Base-by-base conservation (phyloP, 1,140 invertebrate species). In the Eumeta japonica region DNA sequence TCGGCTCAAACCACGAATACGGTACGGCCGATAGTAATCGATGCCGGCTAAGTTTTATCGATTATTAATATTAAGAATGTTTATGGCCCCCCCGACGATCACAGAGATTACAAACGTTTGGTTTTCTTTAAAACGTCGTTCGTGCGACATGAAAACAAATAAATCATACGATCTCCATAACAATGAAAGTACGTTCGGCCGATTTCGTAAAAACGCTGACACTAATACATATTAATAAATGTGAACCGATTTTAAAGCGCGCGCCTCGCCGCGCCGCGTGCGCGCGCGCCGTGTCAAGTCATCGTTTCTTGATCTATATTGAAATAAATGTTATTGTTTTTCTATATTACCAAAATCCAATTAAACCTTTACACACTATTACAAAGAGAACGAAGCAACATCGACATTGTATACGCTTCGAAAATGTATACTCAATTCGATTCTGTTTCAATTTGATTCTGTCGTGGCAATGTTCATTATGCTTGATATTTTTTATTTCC, bases 271-370 rank as follows among this genome's bases (percentile, higher is more conserved):
- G 39, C 50, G 42, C 48, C 19, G 44, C 46, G 57, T 61, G 49
- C 56, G 46, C 43, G 52, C 42, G 34, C 39, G 42, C 44, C 62
- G 58, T 66, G 68, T 63, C 68, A 67, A 71, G 64, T 74, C 66
- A 74, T 70, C 47, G 55, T 46, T 58, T 50, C 58, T 68, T 70
- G 62, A 71, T 71, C 59, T 70, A 73, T 70, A 71, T 70, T 73
- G 56, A 66, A 73, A 73, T 73, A 62, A 55, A 58, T 39, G 47
- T 55, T 55, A 60, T 70, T 73, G 65, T 73, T 70, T 66, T 48
- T 54, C 42, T 47, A 52, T 58, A 54, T 53, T 56, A 58, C 45
- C 31, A 47, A 57, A 61, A 61, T 56, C 58, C 48, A 61, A 62
- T 65, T 60, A 61, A 54, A 50, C 41, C 19, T 43, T 49, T 47